These are phyloP conservation scores for Hippopotamus amphibius DNA, from an alignment of 2,113 vertebrate species.

Conservation along the genomic window DNA sequence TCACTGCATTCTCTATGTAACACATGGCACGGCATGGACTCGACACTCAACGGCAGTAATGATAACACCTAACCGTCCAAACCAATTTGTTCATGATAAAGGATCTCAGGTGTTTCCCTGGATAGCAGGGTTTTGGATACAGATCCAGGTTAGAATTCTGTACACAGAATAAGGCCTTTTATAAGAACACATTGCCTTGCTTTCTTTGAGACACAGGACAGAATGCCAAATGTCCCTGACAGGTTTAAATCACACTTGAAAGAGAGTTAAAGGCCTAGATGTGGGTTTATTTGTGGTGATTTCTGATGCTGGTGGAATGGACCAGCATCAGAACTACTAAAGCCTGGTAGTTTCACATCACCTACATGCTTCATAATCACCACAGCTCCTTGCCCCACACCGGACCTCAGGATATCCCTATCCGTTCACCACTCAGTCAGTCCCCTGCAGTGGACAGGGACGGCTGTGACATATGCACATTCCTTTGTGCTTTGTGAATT, in stretches of 20 bases:
- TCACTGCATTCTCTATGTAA: not conserved
- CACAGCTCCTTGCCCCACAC: not conserved
- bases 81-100: not conserved
- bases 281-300: not conserved
- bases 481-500: not conserved
- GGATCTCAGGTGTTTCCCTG: not conserved
- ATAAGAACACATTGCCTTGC: not conserved
- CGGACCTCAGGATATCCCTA: not conserved
- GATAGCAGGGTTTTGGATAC: not conserved
- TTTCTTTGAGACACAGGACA: not conserved
- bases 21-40: not conserved
- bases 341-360: not conserved
- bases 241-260: not conserved
- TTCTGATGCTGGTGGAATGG: not conserved
- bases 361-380: not conserved
- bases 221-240: not conserved
- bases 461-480: not conserved
- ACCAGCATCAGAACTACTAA: not conserved
- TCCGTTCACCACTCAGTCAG: not conserved
- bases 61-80: not conserved
- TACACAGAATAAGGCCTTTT: not conserved
- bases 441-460: not conserved
- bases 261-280: not conserved
- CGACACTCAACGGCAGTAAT: not conserved
- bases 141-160: not conserved